A percentile compares a stretch with the other conserved stretches of the same genome.
These are phyloP conservation scores for Pelobates fuscus DNA, from an alignment of 2,113 vertebrate genomes.

Conservation along the genomic window DNA sequence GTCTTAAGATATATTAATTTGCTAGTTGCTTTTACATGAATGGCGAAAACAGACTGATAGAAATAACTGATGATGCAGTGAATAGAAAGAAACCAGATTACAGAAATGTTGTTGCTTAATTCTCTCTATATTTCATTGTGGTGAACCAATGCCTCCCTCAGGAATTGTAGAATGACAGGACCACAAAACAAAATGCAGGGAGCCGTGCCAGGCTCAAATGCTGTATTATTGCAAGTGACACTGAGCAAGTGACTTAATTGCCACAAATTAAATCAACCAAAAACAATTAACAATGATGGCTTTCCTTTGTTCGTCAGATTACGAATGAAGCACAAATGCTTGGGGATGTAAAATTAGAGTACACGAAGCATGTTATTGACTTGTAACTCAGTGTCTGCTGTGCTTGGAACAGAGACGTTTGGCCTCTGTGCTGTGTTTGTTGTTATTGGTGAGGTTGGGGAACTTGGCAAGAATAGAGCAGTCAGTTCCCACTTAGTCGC, in stretches of 20 bases:
- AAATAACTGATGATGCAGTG: constrained; percentile 4
- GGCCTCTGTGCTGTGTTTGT: constrained; percentile 70
- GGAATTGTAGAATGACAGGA: constrained; percentile 25
- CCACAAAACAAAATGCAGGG: constrained; percentile 30
- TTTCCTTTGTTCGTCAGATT: constrained; percentile 55
- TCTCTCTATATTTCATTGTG: constrained; percentile 5
- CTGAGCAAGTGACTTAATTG: constrained; percentile 60
- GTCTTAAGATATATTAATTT: too few species aligned
- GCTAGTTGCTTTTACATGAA: too few species aligned
- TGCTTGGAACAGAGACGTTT: constrained; percentile 69
- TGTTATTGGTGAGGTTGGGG: constrained; percentile 79
- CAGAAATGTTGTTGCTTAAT: constrained; percentile 41
- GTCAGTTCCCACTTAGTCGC: constrained; percentile 73
- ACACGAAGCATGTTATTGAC: constrained; percentile 44
- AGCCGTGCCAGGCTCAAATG: background rate
- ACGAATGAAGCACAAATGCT: constrained; percentile 52
- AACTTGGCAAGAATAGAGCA: constrained; percentile 74
- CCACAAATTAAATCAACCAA: constrained; percentile 53
- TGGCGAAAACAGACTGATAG: background rate
- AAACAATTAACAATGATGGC: constrained; percentile 61
- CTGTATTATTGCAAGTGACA: constrained; percentile 27
- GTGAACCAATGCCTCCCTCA: constrained; percentile 31
- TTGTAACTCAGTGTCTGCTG: constrained; percentile 68
- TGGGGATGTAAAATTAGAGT: background rate
- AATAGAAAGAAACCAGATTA: constrained; percentile 47